Evolutionary conservation across 2,888 invertebrate genomes (phyloP).

Genomic region (Spatulosminthurus flaviceps): DNA sequence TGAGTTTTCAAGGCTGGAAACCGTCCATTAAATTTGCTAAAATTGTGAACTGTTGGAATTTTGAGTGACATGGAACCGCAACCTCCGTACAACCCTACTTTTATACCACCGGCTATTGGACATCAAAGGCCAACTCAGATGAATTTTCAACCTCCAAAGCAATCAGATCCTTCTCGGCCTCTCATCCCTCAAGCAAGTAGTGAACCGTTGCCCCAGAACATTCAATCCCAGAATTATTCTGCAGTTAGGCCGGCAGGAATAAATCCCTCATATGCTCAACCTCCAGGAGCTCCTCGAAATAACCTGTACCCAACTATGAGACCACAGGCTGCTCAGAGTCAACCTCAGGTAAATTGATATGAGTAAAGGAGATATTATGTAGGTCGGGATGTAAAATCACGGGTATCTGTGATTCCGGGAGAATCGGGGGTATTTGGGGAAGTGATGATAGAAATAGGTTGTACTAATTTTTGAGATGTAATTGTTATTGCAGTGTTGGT

Average conservation of each 20-base stretch:
- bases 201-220: neutral
- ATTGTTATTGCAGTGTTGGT: too few species aligned
- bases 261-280: neutral
- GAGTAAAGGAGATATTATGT: neutral
- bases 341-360: neutral
- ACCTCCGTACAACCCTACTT: constrained; percentile 2
- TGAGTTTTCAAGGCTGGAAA: neutral
- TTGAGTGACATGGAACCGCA: neutral
- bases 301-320: neutral
- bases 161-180: neutral
- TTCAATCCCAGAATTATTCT: neutral
- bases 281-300: neutral
- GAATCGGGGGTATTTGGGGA: too few species aligned
- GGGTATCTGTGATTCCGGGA: neutral
- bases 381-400: neutral
- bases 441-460: too few species aligned
- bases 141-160: constrained; percentile 1
- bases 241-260: too few species aligned
- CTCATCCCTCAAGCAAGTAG: neutral
- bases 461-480: too few species aligned
- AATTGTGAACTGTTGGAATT: neutral
- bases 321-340: neutral
- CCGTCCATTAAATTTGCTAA: neutral
- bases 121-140: constrained; percentile 18
- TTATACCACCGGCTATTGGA: neutral